Conservation (phyloP, 2,113 vertebrate species). For the Ictalurus punctatus region DNA sequence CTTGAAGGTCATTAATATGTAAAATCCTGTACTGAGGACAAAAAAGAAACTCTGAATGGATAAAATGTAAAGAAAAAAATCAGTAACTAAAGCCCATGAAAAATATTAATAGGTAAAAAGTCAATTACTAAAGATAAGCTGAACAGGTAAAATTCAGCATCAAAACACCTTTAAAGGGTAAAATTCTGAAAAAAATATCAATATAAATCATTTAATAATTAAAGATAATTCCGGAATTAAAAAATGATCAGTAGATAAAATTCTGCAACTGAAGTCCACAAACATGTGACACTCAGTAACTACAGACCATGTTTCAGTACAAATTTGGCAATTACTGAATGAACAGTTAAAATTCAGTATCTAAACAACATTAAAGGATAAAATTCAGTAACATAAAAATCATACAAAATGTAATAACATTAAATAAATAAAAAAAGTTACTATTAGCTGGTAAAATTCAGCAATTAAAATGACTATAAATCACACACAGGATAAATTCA, state of each 20-base stretch:
- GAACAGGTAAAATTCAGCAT: background rate
- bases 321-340: too few relatives aligned
- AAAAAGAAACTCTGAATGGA: too few relatives aligned
- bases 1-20: too few relatives aligned
- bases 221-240: background rate
- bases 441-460: too few relatives aligned
- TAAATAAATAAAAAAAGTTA: too few relatives aligned
- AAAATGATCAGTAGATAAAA: background rate
- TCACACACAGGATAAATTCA: too few relatives aligned
- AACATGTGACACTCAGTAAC: background rate
- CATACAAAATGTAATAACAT: background rate
- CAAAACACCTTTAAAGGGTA: background rate
- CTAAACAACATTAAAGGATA: background rate
- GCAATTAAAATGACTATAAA: too few relatives aligned
- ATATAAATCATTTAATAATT: background rate
- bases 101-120: too few relatives aligned
- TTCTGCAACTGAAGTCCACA: background rate
- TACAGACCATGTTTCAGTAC: background rate
- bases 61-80: too few relatives aligned
- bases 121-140: too few relatives aligned
- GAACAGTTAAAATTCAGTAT: background rate
- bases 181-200: background rate
- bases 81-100: too few relatives aligned
- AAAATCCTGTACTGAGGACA: too few relatives aligned
- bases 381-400: background rate